These are phyloP conservation scores for Apogon hyalosoma DNA, from an alignment of 2,797 vertebrate genomes.

Conservation along the genomic window DNA sequence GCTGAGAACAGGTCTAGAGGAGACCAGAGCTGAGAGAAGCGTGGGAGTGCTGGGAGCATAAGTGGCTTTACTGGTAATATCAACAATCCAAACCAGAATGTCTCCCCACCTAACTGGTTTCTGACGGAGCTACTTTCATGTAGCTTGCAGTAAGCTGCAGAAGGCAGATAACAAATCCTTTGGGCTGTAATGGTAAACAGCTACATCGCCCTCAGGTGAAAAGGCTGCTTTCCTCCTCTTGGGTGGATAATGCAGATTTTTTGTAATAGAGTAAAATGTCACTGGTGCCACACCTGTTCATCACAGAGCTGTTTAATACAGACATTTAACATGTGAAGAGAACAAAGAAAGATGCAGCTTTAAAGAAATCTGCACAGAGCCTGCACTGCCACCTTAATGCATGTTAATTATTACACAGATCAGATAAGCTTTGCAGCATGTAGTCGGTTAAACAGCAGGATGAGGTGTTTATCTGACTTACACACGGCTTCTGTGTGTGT, in stretches of 20 bases:
- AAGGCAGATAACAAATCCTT: slow-evolving; percentile 43
- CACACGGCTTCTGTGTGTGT: background rate
- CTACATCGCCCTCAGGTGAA: slow-evolving; percentile 21
- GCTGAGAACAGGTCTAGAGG: background rate
- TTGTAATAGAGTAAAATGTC: slow-evolving; percentile 24
- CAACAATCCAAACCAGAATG: slow-evolving; percentile 35
- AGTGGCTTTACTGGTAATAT: slow-evolving; percentile 40
- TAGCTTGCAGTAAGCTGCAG: slow-evolving; percentile 49
- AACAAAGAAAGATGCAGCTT: no score
- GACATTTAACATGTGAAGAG: background rate
- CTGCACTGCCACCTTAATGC: slow-evolving; percentile 1
- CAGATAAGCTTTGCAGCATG: slow-evolving; percentile 19
- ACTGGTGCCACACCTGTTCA: slow-evolving; percentile 61
- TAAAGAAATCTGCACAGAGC: no score
- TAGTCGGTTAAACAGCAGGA: background rate
- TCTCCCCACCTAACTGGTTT: slow-evolving; percentile 57
- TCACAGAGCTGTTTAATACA: background rate
- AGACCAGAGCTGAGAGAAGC: slow-evolving; percentile 11
- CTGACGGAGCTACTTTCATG: slow-evolving; percentile 48
- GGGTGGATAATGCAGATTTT: slow-evolving; percentile 36
- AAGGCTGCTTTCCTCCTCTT: slow-evolving; percentile 26
- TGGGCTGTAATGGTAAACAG: slow-evolving; percentile 30
- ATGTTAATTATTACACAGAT: slow-evolving; percentile 31
- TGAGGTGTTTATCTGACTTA: background rate
- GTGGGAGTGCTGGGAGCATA: slow-evolving; percentile 10